Conservation (phyloP, 1,140 invertebrate species). For the Ericerus pela region DNA sequence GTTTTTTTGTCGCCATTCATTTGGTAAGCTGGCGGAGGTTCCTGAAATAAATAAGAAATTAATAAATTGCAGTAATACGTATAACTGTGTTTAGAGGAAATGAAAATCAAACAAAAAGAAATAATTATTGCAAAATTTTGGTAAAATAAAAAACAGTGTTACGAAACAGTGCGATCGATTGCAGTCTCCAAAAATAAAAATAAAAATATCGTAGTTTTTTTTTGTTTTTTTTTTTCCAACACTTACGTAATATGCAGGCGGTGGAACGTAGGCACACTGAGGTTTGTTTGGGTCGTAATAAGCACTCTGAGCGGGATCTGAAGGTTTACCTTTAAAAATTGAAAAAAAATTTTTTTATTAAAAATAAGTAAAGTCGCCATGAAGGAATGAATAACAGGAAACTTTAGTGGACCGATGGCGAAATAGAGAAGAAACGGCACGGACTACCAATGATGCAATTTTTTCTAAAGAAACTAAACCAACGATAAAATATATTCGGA, state of each 20-base stretch:
- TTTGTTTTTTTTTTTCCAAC: slow-evolving; percentile 1
- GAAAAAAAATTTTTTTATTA: too few species aligned
- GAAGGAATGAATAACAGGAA: not conserved
- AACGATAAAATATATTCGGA: too few species aligned
- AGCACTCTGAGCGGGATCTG: slow-evolving; percentile 69
- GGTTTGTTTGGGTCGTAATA: slow-evolving; percentile 74
- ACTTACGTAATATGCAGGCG: slow-evolving; percentile 67
- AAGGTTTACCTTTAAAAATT: slow-evolving; percentile 48
- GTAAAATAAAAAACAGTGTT: not conserved
- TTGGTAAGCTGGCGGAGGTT: slow-evolving; percentile 22
- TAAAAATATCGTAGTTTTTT: not conserved
- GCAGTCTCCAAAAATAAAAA: not conserved
- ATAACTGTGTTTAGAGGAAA: not conserved
- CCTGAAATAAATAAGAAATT: slow-evolving; percentile 15
- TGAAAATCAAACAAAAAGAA: not conserved
- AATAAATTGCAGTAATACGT: not conserved
- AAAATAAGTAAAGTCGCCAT: too few species aligned
- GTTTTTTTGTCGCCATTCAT: slow-evolving; percentile 20
- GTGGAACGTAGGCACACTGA: slow-evolving; percentile 69
- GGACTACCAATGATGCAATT: too few species aligned
- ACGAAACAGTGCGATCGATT: not conserved
- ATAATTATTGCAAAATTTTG: not conserved
- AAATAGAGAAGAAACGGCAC: not conserved
- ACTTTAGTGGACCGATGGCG: not conserved
- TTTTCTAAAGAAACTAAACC: too few species aligned